Evolutionary conservation across 2,113 vertebrate genomes (phyloP).

Genomic region (Caracal caracal): DNA sequence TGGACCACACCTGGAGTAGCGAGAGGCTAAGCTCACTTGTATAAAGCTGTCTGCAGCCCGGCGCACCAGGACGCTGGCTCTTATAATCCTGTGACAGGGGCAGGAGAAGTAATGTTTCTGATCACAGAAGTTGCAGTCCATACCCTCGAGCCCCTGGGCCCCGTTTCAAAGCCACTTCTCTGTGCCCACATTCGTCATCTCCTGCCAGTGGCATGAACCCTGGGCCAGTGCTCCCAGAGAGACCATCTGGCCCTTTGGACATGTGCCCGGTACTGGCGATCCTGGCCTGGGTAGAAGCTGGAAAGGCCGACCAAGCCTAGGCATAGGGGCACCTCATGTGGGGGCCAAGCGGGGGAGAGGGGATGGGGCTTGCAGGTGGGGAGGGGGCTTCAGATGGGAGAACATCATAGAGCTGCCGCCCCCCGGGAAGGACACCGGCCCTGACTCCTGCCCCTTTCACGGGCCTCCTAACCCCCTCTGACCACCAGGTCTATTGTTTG

Average conservation of each 20-base stretch:
- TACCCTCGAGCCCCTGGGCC: neutral
- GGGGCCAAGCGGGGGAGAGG: neutral
- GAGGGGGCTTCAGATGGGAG: neutral
- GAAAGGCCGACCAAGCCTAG: neutral
- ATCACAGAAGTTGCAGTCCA: neutral
- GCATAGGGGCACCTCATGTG: neutral
- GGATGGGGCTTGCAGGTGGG: neutral
- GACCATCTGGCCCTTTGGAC: slow-evolving; percentile 70
- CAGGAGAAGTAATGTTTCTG: neutral
- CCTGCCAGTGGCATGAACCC: slow-evolving; percentile 26
- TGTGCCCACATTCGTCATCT: slow-evolving; percentile 9
- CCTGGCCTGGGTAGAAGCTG: neutral
- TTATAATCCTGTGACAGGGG: neutral
- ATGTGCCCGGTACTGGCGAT: neutral
- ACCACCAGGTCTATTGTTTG: neutral
- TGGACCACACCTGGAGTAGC: neutral
- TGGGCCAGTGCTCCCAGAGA: neutral
- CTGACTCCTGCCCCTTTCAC: neutral
- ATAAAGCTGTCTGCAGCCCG: neutral
- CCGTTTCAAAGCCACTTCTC: slow-evolving; percentile 9
- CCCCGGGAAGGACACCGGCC: neutral
- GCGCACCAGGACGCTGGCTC: neutral
- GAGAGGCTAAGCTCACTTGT: neutral
- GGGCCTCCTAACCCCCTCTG: neutral
- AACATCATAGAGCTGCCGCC: neutral